Percentiles rank a stretch among this genome's conserved stretches.
phyloP scores from a whole-genome alignment of 2,113 vertebrate genomes.

The Microcebus murinus region DNA sequence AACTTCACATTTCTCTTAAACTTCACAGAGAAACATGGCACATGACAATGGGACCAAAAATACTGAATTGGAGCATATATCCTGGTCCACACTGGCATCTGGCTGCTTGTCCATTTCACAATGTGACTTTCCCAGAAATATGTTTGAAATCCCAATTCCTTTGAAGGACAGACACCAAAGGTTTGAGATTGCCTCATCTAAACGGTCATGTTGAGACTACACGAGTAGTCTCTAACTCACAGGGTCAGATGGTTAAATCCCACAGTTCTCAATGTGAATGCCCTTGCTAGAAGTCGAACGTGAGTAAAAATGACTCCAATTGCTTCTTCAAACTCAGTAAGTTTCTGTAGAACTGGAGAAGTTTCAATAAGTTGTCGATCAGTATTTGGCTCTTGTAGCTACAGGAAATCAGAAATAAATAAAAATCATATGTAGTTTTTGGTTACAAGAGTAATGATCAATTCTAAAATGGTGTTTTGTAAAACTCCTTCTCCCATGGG shows the following conservation, averaged over 20 bases:
- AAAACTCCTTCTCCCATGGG: conserved; percentile 54
- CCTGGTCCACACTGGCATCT: neutral
- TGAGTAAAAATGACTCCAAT: conserved; percentile 98
- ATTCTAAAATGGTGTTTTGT: conserved; percentile 36
- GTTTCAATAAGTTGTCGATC: conserved; percentile 98
- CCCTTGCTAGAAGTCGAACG: conserved; percentile 94
- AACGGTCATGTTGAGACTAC: neutral
- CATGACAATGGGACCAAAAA: neutral
- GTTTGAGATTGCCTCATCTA: neutral
- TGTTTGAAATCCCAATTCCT: neutral
- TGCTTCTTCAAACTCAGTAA: conserved; percentile 95
- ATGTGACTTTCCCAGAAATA: neutral
- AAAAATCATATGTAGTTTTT: conserved; percentile 5
- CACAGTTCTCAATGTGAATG: conserved; percentile 97
- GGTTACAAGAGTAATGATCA: conserved; percentile 55
- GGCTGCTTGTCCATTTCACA: neutral
- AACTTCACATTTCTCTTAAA: neutral
- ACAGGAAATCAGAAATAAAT: conserved; percentile 62
- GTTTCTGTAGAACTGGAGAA: conserved; percentile 97
- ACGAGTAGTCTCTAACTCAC: conserved; percentile 86
- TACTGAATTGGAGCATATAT: neutral
- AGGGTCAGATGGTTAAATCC: conserved; percentile 99
- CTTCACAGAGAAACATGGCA: neutral
- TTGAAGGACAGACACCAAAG: neutral
- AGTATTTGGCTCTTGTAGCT: conserved; percentile 97